Conservation (phyloP, 2,888 invertebrate species). For the Calliphora vomitoria region DNA sequence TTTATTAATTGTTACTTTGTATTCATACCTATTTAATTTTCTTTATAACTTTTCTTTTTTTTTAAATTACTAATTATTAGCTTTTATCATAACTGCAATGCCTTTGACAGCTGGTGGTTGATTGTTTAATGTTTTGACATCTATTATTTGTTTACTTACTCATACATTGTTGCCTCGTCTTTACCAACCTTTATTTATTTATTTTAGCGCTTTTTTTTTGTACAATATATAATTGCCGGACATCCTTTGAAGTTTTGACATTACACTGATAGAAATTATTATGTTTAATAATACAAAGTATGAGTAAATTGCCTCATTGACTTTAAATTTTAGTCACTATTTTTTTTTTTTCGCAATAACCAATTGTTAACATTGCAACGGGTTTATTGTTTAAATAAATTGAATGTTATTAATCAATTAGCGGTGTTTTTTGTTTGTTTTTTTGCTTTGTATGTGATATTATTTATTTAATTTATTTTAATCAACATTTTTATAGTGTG, state of each 20-base stretch:
- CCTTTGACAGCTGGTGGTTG: no score
- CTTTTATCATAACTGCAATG: no score
- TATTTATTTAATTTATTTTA: constrained; percentile 36
- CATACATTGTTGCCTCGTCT: neutral
- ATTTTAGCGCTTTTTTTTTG: constrained; percentile 13
- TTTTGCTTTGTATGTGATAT: constrained; percentile 6
- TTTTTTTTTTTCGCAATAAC: constrained; percentile 2
- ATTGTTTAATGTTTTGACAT: neutral
- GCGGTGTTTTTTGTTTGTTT: neutral
- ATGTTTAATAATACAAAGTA: neutral
- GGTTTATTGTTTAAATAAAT: constrained; percentile 18
- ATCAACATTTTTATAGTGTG: constrained; percentile 2
- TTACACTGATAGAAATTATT: constrained; percentile 26
- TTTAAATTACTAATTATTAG: no score
- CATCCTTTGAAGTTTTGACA: constrained; percentile 57
- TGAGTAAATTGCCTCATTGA: constrained; percentile 24
- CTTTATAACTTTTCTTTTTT: neutral
- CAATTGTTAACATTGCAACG: constrained; percentile 19
- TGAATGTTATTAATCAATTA: constrained; percentile 49
- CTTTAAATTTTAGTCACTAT: constrained; percentile 5
- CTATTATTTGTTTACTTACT: neutral
- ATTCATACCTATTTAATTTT: neutral
- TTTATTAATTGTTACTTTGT: neutral
- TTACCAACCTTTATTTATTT: constrained; percentile 47
- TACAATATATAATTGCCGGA: constrained; percentile 62